Percentiles rank a stretch among this genome's conserved stretches.
phyloP scores from a whole-genome alignment of 2,888 invertebrate species.

The Cetonia aurata region DNA sequence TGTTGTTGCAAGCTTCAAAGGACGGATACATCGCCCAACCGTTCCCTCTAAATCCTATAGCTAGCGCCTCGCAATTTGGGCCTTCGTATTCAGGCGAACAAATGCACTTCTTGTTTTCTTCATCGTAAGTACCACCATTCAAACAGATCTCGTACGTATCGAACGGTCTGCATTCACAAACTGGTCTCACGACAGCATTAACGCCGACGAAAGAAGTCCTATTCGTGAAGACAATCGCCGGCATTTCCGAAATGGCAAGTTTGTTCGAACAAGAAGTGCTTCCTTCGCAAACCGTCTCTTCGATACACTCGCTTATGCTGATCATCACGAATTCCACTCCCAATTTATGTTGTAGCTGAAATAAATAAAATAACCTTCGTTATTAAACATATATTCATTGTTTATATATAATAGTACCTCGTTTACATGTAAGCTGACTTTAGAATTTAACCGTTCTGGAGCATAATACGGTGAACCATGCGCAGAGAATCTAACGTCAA shows the following conservation, averaged over 20 bases:
- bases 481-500: conserved; percentile 92
- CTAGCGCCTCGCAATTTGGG: conserved; percentile 90
- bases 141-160: conserved; percentile 16
- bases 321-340: conserved; percentile 86
- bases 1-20: conserved; percentile 87
- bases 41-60: conserved; percentile 89
- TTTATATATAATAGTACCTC: conserved; percentile 66
- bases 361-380: conserved; percentile 49
- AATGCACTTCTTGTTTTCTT: conserved; percentile 74
- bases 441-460: conserved; percentile 88
- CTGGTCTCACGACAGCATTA: conserved; percentile 83
- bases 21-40: conserved; percentile 95
- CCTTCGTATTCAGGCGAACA: conserved; percentile 85
- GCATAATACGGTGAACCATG: conserved; percentile 95
- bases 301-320: conserved; percentile 90
- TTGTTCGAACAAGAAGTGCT: conserved; percentile 85
- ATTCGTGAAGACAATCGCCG: conserved; percentile 91
- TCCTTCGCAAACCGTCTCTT: conserved; percentile 78
- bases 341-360: conserved; percentile 77
- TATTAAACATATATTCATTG: neutral
- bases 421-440: conserved; percentile 79
- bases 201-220: conserved; percentile 95
- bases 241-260: conserved; percentile 77
- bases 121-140: conserved; percentile 64
- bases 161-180: conserved; percentile 73